Evolutionary conservation across 2,797 vertebrate genomes (phyloP), one percentile per base, ranked within the genome.

Genomic region (Scolopax bukidnonensis): DNA sequence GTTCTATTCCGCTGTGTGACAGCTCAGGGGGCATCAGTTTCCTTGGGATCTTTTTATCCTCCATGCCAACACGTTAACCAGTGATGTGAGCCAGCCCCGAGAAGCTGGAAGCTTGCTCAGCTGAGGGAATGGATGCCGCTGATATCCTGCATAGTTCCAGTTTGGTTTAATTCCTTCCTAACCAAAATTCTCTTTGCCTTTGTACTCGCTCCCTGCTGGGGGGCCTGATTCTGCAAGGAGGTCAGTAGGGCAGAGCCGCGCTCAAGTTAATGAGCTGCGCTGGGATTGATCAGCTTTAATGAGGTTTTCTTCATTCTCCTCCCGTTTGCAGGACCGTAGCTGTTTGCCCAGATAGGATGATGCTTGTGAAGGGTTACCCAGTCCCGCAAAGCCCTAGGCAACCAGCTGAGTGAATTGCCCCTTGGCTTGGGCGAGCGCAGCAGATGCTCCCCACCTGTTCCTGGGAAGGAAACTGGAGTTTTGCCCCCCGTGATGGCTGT

Each of bases 121-220:
- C 4, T 0, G 0, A 4, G 13, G 84, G 47, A 36, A 68, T 1
- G 5, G 84, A 38, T 4, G 1, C 60, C 2, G 3, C 68, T 10
- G 56, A 6, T 30, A 30, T 10, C 53, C 64, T 43, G 45, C 41
- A 53, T 81, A 23, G 20, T 33, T 81, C 69, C 56, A 59, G 6
- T 61, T 78, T 57, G 82, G 69, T 61, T 89, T 53, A 69, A 50
- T 77, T 90, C 83, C 85, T 70, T 36, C 38, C 71, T 84, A 81
- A 71, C 69, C 82, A 28, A 32, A 13, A 10, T 51, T 77, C 56
- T 33, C 54, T 28, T 3, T 6, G 75, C 1, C 0, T 61, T 6
- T 25, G 53, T 16, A 13, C 59, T 59, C 1, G 0, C 15, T 12
- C 19, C 61, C 87, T 53, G 56, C 30, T 9, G 2, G 4, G 4